Evolutionary conservation across 2,113 vertebrate genomes (phyloP), one percentile per base, ranked within the genome.

Genomic region (Azemiops feae): DNA sequence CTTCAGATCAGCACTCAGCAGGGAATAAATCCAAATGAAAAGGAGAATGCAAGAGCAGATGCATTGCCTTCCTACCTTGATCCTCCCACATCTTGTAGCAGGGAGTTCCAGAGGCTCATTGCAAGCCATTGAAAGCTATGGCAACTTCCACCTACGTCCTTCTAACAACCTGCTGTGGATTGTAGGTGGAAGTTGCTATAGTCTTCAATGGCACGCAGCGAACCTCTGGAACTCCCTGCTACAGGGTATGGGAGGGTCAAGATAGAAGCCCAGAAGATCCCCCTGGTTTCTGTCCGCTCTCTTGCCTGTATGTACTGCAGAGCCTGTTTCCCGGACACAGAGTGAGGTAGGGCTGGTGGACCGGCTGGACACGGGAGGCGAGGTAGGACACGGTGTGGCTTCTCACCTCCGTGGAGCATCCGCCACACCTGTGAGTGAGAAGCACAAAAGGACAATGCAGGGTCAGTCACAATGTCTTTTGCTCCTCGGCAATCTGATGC

Each of bases 241-340:
- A 22, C 18, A 39, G 7, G 34, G 20, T 43, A 7, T 39, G 34
- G 34, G 74, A 43, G 18, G 74, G 34, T 81, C 74, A 39, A 22
- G 34, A 22, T 0, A 43, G 34, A 20, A 4, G 18, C 74, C 60
- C 69, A 20, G 10, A 30, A n/a, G 1, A 20, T n/a, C 9, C 34
- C 39, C n/a, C 89, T 22, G 43, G 34, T 30, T 50, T 23, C 18
- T 1, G 30, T 18, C 34, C 16, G 2, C 3, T 20, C 52, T 23
- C 98, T 97, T 94, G 99, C 99, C 98, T 98, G 98, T 99, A 99
- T 0, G 98, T 98, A 96, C 99, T 99, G 97, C 99, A 99, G 94
- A 98, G 95, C 1, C 98, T 97, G 30, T 98, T 97, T 27, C 97
- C 98, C 0, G 96, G 98, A 92, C 99, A 99, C 95, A 98, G 95